phyloP scores from a whole-genome alignment of 2,797 vertebrate genomes.

The Acrossocheilus fasciatus region DNA sequence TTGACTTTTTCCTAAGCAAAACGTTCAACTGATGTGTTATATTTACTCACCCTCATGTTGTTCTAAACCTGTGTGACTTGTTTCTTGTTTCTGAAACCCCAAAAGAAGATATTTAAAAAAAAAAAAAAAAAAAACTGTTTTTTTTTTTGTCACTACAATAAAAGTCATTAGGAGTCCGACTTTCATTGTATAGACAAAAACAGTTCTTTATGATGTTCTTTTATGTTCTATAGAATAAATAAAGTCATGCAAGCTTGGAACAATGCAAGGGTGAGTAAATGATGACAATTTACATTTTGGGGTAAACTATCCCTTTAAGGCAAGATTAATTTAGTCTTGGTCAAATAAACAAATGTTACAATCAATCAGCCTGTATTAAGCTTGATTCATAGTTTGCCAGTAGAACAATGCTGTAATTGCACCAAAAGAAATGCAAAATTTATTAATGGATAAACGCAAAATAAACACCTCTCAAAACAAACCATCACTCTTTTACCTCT shows the following conservation, averaged over 20 bases:
- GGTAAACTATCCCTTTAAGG: background rate
- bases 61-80: background rate
- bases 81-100: constrained; percentile 9
- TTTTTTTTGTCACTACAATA: background rate
- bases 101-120: background rate
- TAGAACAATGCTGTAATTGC: background rate
- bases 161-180: background rate
- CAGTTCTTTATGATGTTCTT: background rate
- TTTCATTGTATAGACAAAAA: background rate
- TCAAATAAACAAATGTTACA: constrained; percentile 3
- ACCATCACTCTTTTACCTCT: background rate
- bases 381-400: background rate
- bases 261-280: background rate
- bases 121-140: too few relatives aligned
- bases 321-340: background rate
- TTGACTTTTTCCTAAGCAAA: background rate
- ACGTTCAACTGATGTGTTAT: background rate
- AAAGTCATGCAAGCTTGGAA: background rate
- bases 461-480: constrained; percentile 26
- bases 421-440: background rate
- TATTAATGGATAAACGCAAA: background rate
- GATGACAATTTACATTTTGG: background rate
- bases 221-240: constrained; percentile 9
- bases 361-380: background rate
- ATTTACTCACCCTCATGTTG: background rate